phyloP scores from a whole-genome alignment of 2,888 invertebrate genomes.

The Dynastes tityus region DNA sequence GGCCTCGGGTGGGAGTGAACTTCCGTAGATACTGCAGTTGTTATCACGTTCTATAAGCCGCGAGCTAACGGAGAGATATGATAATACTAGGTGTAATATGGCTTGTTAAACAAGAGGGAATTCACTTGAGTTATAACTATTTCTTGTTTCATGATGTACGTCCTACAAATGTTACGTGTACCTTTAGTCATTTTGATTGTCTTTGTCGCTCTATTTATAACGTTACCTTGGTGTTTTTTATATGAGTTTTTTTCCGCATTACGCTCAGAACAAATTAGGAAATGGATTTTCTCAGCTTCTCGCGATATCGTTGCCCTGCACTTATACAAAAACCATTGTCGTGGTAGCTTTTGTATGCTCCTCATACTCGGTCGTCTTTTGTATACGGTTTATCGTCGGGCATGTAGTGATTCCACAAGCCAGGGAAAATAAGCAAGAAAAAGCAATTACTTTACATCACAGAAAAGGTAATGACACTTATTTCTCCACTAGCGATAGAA shows the following conservation, averaged over 20 bases:
- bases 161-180: too few species aligned
- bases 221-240: not conserved
- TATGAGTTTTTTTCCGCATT: not conserved
- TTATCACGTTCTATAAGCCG: slow-evolving; percentile 1
- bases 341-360: not conserved
- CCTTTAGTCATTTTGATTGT: too few species aligned
- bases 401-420: slow-evolving; percentile 26
- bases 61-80: not conserved
- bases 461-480: slow-evolving; percentile 31
- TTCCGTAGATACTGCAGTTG: slow-evolving; percentile 35
- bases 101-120: slow-evolving; percentile 7
- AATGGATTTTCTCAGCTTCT: too few species aligned
- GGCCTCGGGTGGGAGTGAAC: slow-evolving; percentile 32
- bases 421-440: slow-evolving; percentile 40
- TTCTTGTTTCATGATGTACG: not conserved
- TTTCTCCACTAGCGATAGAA: not conserved
- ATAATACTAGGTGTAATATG: slow-evolving; percentile 3
- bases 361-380: not conserved
- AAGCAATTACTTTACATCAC: slow-evolving; percentile 42
- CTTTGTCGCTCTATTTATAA: not conserved
- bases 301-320: too few species aligned
- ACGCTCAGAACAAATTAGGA: not conserved
- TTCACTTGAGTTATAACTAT: not conserved
- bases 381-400: not conserved
- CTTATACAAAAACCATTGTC: not conserved